Evolutionary conservation across 2,113 vertebrate species (phyloP), one percentile per base, ranked within the genome.

Genomic region (Delphinus delphis): DNA sequence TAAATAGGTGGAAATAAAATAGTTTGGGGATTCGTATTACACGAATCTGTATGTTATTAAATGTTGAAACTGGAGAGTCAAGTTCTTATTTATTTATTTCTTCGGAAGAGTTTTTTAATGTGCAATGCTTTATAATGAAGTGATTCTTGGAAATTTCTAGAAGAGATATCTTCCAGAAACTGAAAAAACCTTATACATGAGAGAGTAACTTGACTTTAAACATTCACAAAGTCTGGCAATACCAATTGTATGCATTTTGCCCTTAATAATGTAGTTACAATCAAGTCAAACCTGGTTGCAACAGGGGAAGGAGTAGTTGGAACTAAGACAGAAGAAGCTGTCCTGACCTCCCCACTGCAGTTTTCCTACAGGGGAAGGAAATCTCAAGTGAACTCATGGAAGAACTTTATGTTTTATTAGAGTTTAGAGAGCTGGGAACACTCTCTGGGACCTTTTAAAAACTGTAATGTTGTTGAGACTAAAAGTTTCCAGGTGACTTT

Each of bases 311-410:
- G 14, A 20, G 3, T 11, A 38, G 17, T 1, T 81, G 31, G 17
- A 82, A 38, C 0, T 28, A 53, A 26, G 18, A 44, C 5, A 3
- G 14, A 65, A 76, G 28, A 60, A 55, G 5, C 13, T 33, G 10
- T 8, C 1, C 20, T 63, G 14, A 25, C 18, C 13, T 8, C 25
- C 1, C 9, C 23, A 28, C 4, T 53, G 7, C 26, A n/a, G 11
- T 31, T 21, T 62, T 38, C 11, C 5, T 18, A 25, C 6, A 11
- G 38, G 11, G 15, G 36, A 93, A 77, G 44, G 8, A 60, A 5
- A 47, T 80, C 50, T 63, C 9, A 80, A 55, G 25, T 28, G 28
- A 4, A 3, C 18, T n/a, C 10, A 1, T 44, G 8, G 17, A 71
- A 31, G 38, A 81, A 7, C 25, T 14, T 62, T 79, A 20, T 1